A percentile compares a stretch with the other conserved stretches of the same genome.
Evolutionary conservation across 2,113 vertebrate genomes (phyloP).

Genomic region (Plecturocebus donacophilus): DNA sequence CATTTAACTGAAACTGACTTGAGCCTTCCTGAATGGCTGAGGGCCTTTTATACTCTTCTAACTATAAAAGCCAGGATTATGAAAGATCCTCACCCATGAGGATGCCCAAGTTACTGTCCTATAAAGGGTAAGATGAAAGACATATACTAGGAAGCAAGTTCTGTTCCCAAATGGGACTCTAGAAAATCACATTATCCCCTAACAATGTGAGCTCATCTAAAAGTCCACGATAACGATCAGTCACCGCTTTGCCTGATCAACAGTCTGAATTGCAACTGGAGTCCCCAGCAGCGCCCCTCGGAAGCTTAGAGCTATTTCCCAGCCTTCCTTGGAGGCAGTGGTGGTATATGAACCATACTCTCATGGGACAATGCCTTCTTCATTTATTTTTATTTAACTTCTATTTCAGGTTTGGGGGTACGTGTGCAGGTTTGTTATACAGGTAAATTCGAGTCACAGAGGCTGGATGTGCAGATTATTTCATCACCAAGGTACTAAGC

Average conservation of each 20-base stretch:
- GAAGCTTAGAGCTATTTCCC: neutral
- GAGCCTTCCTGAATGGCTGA: neutral
- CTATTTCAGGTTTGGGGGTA: too few species aligned
- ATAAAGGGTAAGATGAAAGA: neutral
- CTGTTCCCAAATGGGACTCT: neutral
- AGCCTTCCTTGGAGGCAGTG: neutral
- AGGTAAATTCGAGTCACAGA: too few species aligned
- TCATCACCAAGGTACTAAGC: too few species aligned
- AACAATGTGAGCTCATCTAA: neutral
- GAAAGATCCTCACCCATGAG: neutral
- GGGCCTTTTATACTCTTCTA: neutral
- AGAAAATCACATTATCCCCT: neutral
- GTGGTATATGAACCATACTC: too few species aligned
- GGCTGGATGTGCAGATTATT: too few species aligned
- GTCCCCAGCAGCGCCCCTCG: accelerated
- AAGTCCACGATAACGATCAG: neutral
- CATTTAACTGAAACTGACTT: neutral
- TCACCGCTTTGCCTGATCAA: neutral
- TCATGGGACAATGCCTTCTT: neutral
- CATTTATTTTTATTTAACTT: too few species aligned
- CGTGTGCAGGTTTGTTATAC: too few species aligned
- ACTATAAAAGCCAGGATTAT: neutral
- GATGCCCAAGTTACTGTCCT: neutral
- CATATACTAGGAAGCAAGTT: neutral
- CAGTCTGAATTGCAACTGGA: neutral